Percentiles rank a stretch among this genome's conserved stretches.
Conservation (phyloP, 2,888 invertebrate species). For the Agelastica alni region DNA sequence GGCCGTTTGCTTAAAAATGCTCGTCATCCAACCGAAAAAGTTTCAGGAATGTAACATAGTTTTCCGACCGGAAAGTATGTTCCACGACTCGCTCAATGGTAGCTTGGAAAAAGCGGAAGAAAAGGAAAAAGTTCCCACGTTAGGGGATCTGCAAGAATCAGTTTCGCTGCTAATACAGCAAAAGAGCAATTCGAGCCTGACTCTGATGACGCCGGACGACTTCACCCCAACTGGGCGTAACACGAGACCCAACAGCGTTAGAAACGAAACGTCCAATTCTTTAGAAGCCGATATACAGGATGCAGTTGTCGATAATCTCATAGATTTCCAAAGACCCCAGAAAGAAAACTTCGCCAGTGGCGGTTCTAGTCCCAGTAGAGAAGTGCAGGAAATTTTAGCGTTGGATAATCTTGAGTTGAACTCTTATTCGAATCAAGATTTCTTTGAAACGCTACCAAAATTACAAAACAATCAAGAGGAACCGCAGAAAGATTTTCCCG, state of each 20-base stretch:
- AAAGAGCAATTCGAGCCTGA: slow-evolving; percentile 58
- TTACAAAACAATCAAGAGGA: slow-evolving; percentile 38
- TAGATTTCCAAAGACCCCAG: slow-evolving; percentile 48
- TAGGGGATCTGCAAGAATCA: slow-evolving; percentile 53
- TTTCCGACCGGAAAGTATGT: slow-evolving; percentile 48
- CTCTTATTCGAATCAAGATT: slow-evolving; percentile 47
- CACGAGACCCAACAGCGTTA: slow-evolving; percentile 50
- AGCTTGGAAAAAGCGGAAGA: slow-evolving; percentile 28
- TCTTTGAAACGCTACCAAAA: slow-evolving; percentile 50
- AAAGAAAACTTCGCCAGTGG: slow-evolving; percentile 68
- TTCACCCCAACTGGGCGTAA: slow-evolving; percentile 66
- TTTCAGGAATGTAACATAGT: slow-evolving; percentile 69
- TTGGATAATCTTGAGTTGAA: slow-evolving; percentile 66
- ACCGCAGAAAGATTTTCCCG: slow-evolving; percentile 37
- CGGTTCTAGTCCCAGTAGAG: slow-evolving; percentile 88
- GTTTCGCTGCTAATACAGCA: slow-evolving; percentile 53
- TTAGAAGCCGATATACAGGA: slow-evolving; percentile 25
- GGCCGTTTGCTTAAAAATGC: slow-evolving; percentile 64
- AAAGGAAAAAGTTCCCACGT: slow-evolving; percentile 46
- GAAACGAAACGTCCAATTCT: slow-evolving; percentile 34
- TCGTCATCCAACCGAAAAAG: slow-evolving; percentile 85
- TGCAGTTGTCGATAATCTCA: slow-evolving; percentile 44
- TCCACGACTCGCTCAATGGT: slow-evolving; percentile 32
- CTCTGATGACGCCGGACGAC: slow-evolving; percentile 87
- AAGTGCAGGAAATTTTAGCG: slow-evolving; percentile 86